Conservation (phyloP, 2,113 vertebrate genomes). For the Cathartes aura region DNA sequence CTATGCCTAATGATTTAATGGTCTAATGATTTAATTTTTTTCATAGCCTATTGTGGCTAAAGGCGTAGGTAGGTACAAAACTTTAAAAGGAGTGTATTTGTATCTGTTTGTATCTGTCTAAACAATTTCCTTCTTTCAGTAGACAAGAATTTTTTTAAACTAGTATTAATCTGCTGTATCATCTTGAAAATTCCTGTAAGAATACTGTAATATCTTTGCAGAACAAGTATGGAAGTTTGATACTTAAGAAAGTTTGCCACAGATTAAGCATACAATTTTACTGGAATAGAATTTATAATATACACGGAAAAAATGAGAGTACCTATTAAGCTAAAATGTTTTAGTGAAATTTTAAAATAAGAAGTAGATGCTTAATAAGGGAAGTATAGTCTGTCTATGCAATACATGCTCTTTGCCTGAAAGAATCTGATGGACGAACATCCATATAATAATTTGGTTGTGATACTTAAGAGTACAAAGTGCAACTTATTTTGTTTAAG, state of each 20-base stretch:
- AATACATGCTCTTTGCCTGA: background rate
- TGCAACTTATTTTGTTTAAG: background rate
- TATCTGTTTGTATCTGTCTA: background rate
- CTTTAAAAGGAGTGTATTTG: background rate
- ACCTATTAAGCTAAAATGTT: background rate
- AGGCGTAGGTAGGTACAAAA: background rate
- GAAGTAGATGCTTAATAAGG: background rate
- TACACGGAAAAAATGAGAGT: background rate
- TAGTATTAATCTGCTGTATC: background rate
- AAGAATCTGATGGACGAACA: background rate
- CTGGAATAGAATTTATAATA: background rate
- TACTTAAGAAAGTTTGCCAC: background rate
- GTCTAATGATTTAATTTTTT: background rate
- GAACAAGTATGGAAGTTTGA: background rate
- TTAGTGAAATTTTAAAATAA: background rate
- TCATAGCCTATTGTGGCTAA: background rate
- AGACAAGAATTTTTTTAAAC: background rate
- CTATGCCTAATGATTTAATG: background rate
- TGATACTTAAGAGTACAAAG: background rate
- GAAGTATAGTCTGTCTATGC: background rate
- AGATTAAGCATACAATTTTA: background rate
- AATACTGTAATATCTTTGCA: background rate
- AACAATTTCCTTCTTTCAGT: background rate
- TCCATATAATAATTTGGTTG: background rate
- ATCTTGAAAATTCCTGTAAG: background rate